Evolutionary conservation across 2,888 invertebrate species (phyloP).

Genomic region (Meghimatium bilineatum): DNA sequence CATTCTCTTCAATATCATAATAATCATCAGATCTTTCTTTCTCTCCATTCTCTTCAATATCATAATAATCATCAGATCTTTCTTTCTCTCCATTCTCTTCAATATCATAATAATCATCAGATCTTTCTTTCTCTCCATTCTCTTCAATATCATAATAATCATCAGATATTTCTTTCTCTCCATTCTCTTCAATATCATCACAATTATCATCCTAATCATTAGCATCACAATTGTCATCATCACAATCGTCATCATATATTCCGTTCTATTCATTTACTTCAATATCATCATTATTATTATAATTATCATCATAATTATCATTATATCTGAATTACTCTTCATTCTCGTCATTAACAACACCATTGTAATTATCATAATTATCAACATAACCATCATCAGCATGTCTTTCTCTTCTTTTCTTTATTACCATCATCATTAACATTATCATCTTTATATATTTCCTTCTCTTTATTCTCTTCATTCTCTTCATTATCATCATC

Average conservation of each 20-base stretch:
- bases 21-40: constrained; percentile 8
- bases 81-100: neutral
- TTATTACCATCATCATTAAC: neutral
- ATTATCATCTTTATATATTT: neutral
- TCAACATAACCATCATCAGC: neutral
- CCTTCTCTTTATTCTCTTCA: neutral
- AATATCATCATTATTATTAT: neutral
- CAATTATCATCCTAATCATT: neutral
- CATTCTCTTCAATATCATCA: neutral
- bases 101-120: neutral
- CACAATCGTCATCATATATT: too few species aligned
- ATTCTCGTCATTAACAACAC: neutral
- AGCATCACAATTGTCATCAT: too few species aligned
- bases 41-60: neutral
- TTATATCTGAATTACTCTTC: neutral
- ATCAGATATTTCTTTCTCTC: neutral
- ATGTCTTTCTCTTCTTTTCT: neutral
- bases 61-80: too few species aligned
- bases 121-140: neutral
- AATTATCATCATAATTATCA: neutral
- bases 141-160: neutral
- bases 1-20: neutral
- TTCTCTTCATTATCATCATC: too few species aligned
- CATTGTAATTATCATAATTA: neutral
- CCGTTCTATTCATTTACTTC: neutral